Conservation (phyloP, 2,797 vertebrate genomes). For the Crenichthys baileyi region DNA sequence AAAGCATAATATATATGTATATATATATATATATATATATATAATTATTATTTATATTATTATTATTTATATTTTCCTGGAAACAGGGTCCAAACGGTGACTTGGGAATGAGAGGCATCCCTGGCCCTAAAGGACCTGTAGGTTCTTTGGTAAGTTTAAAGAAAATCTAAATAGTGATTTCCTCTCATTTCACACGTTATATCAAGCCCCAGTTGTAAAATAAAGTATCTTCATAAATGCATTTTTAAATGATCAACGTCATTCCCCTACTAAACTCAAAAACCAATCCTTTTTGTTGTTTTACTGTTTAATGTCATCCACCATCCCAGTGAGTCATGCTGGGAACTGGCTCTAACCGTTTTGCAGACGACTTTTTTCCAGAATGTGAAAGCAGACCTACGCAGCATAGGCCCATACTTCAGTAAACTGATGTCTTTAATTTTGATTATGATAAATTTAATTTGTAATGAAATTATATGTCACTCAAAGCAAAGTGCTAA, state of each 20-base stretch:
- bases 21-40: neutral
- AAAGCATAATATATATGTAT: neutral
- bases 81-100: slow-evolving; percentile 90
- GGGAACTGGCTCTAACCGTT: too few species aligned
- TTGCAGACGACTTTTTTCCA: too few species aligned
- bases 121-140: slow-evolving; percentile 90
- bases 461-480: too few species aligned
- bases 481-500: too few species aligned
- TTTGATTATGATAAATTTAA: too few species aligned
- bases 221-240: neutral
- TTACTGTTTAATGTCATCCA: too few species aligned
- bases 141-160: slow-evolving; percentile 87
- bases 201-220: neutral
- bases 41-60: too few species aligned
- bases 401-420: too few species aligned
- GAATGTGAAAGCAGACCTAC: too few species aligned
- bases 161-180: neutral
- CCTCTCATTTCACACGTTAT: neutral
- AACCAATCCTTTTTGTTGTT: too few species aligned
- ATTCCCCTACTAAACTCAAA: neutral
- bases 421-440: too few species aligned
- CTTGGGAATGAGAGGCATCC: slow-evolving; percentile 85
- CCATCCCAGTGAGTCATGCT: too few species aligned
- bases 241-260: neutral
- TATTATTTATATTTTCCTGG: slow-evolving; percentile 16